Evolutionary conservation across 1,140 invertebrate genomes (phyloP), one percentile per base, ranked within the genome.

Genomic region (Ostrea denselamellosa): DNA sequence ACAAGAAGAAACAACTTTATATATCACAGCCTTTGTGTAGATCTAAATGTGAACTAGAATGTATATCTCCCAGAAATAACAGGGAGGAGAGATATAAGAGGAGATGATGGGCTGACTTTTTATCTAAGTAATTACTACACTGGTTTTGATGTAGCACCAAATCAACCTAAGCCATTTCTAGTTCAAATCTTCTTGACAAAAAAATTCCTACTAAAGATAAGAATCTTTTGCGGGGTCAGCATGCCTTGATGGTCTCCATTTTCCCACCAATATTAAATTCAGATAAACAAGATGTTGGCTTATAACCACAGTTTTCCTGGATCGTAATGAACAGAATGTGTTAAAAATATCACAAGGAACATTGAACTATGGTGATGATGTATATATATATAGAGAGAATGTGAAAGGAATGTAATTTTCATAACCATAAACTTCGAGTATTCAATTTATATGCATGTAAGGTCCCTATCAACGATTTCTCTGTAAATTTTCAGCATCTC

Each of bases 401-500:
- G 12, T 19, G 56, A 62, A 2, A 19, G 56, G 56, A 62, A 62
- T 62, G 56, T 62, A 62, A 19, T 19, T 17, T 62, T 62, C 2
- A 62, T 62, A 58, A 77, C 22, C 14, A 10, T 77, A 12, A 77
- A 12, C 68, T 34, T 68, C 22, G 10, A n/a, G 65, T 25, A 12
- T 28, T 52, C n/a, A 83, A 83, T 5, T 51, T 83, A 83, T 28
- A 53, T 17, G 53, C 82, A 83, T 52, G 51, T 53, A 28, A 83
- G 28, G 34, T 65, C 34, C 17, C 81, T 52, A 44, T 90, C 65
- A 8, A 77, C 81, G 9, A 93, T 51, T 86, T 91, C 88, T 25
- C 77, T 51, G 77, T 90, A 89, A 51, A 93, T 91, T 82, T 77
- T 86, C 19, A 84, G 34, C 71, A 92, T 91, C n/a, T 92, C 89